These are phyloP conservation scores for Acrocephalus kingi DNA, from an alignment of 2,113 vertebrate genomes.

Conservation along the genomic window DNA sequence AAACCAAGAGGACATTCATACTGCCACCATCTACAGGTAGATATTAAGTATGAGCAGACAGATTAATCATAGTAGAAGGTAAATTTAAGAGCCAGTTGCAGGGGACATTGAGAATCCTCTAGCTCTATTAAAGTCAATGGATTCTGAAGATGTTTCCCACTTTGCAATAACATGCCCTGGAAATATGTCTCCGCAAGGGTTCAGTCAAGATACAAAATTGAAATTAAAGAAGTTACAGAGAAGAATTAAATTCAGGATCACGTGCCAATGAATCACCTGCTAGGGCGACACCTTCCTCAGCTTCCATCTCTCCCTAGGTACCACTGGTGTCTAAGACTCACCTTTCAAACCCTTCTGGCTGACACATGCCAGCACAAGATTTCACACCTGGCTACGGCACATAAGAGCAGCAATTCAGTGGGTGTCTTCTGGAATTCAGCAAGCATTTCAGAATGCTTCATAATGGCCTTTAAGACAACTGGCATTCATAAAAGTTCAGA, in stretches of 20 bases:
- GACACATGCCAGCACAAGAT: fast-evolving
- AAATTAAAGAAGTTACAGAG: constrained; percentile 16
- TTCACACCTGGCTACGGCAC: neutral
- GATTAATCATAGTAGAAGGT: constrained; percentile 38
- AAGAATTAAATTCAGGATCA: neutral
- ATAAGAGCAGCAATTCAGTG: neutral
- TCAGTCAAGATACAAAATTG: neutral
- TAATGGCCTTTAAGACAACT: neutral
- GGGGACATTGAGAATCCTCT: neutral
- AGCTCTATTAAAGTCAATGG: constrained; percentile 9
- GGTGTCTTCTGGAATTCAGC: neutral
- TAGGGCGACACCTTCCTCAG: neutral
- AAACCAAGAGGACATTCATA: constrained; percentile 15
- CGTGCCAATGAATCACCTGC: neutral
- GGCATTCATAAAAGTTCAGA: neutral
- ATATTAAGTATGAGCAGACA: constrained; percentile 23
- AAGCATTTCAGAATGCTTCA: neutral
- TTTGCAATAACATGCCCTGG: neutral
- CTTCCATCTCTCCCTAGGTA: neutral
- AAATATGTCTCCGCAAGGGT: constrained; percentile 1
- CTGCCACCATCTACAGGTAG: constrained; percentile 8
- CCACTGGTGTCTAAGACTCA: neutral
- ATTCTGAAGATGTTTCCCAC: neutral
- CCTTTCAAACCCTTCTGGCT: neutral
- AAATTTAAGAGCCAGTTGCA: constrained; percentile 38